Conservation (phyloP, 1,140 invertebrate species). For the Drosophila lini region DNA sequence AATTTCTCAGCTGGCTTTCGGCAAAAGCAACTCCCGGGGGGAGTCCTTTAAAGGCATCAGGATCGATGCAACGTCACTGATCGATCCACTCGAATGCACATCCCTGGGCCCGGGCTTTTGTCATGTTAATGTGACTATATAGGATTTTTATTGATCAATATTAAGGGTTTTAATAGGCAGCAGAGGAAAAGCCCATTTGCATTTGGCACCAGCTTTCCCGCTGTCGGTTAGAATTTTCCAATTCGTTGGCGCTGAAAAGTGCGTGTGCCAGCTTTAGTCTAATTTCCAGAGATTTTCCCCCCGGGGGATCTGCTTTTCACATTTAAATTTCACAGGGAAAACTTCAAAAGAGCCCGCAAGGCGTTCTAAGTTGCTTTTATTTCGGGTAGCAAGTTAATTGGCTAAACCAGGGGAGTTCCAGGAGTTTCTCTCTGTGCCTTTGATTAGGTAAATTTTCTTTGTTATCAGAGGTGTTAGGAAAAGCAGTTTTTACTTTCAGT, state of each 20-base stretch:
- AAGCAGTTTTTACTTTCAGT: slow-evolving; percentile 12
- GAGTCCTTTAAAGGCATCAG: slow-evolving; percentile 33
- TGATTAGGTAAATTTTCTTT: slow-evolving; percentile 12
- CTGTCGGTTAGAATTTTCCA: slow-evolving; percentile 58
- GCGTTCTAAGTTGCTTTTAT: slow-evolving; percentile 76
- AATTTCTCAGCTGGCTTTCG: slow-evolving; percentile 69
- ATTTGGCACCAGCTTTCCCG: slow-evolving; percentile 44
- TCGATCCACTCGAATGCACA: slow-evolving; percentile 64
- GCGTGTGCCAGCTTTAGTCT: slow-evolving; percentile 65
- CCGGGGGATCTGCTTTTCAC: slow-evolving; percentile 50
- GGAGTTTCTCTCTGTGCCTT: background rate
- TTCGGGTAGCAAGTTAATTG: slow-evolving; percentile 74
- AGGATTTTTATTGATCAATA: slow-evolving; percentile 79
- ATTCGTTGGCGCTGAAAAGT: slow-evolving; percentile 75
- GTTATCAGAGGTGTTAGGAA: slow-evolving; percentile 1
- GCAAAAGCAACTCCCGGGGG: slow-evolving; percentile 40
- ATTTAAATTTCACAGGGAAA: slow-evolving; percentile 54
- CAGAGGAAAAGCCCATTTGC: slow-evolving; percentile 60
- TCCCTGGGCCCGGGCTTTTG: slow-evolving; percentile 50
- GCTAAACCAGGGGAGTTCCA: slow-evolving; percentile 37
- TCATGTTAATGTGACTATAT: slow-evolving; percentile 79
- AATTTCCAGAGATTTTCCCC: slow-evolving; percentile 26
- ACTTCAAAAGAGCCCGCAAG: slow-evolving; percentile 56
- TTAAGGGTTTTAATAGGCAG: slow-evolving; percentile 64
- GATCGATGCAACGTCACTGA: slow-evolving; percentile 50